Evolutionary conservation across 1,140 invertebrate species (phyloP).

Genomic region (Calliopsis andreniformis): DNA sequence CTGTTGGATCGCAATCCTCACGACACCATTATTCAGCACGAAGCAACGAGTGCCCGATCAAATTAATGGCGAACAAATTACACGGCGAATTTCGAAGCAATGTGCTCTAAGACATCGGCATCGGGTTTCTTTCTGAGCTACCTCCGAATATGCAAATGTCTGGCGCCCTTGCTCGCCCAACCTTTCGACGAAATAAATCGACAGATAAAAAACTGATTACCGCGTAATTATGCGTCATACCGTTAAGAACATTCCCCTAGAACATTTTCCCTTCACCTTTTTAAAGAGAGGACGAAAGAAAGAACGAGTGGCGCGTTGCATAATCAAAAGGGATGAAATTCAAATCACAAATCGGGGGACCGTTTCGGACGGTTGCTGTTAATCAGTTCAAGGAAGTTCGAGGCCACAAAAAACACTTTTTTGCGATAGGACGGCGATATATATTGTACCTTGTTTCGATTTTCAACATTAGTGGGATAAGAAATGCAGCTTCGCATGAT

Average conservation of each 20-base stretch:
- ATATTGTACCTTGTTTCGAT: background rate
- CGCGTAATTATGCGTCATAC: constrained; percentile 44
- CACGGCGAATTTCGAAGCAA: constrained; percentile 35
- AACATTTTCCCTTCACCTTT: background rate
- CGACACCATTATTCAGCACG: constrained; percentile 22
- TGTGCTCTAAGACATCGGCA: constrained; percentile 1
- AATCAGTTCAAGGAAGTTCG: background rate
- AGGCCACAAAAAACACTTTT: too few relatives aligned
- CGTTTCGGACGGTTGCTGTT: background rate
- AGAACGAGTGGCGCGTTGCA: background rate
- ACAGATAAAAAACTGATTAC: constrained; percentile 24
- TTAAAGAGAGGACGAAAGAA: background rate
- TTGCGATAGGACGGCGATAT: background rate
- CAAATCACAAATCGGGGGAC: background rate
- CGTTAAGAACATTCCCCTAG: constrained; percentile 12
- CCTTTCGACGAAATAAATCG: constrained; percentile 16
- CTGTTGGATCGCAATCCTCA: constrained; percentile 12
- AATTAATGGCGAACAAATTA: constrained; percentile 51
- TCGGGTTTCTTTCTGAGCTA: background rate
- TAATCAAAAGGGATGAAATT: constrained; percentile 1
- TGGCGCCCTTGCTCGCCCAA: background rate
- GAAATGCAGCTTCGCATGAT: too few relatives aligned
- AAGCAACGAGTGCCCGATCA: constrained; percentile 10
- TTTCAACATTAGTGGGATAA: too few relatives aligned
- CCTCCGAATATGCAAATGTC: constrained; percentile 35